Conservation (phyloP, 2,888 invertebrate species). For the Torymus aiolomorphi region DNA sequence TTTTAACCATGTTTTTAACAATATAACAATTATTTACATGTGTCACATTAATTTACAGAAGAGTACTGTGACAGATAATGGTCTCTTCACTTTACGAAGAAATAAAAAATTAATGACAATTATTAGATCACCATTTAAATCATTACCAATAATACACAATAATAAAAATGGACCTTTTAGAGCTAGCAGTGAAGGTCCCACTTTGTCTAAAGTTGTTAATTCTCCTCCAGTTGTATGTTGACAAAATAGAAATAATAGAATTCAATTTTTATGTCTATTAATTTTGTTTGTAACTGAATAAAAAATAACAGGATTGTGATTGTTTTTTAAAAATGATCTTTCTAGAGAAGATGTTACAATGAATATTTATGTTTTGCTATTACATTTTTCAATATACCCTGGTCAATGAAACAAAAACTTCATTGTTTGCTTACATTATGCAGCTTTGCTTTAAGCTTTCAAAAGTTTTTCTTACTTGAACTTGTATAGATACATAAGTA, state of each 20-base stretch:
- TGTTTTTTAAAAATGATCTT: neutral
- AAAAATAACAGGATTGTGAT: neutral
- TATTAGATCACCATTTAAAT: constrained; percentile 73
- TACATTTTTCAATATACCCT: too few relatives aligned
- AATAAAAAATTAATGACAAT: constrained; percentile 72
- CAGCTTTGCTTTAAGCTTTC: too few relatives aligned
- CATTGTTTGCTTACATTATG: too few relatives aligned
- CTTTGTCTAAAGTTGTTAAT: constrained; percentile 64
- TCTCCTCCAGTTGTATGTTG: constrained; percentile 70
- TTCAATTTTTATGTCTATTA: neutral
- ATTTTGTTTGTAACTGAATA: neutral
- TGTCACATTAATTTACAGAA: constrained; percentile 68
- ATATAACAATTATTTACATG: constrained; percentile 39
- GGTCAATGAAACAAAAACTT: too few relatives aligned
- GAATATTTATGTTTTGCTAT: too few relatives aligned
- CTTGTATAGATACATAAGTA: too few relatives aligned
- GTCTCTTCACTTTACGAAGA: constrained; percentile 72
- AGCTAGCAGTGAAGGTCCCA: constrained; percentile 71
- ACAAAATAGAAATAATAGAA: constrained; percentile 21
- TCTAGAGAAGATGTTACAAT: too few relatives aligned
- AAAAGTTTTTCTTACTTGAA: too few relatives aligned
- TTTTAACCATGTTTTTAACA: neutral
- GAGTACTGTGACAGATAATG: constrained; percentile 69
- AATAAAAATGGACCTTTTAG: constrained; percentile 71
- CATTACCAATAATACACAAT: constrained; percentile 70